Evolutionary conservation across 2,797 vertebrate species (phyloP).

Genomic region (Microchirus variegatus): DNA sequence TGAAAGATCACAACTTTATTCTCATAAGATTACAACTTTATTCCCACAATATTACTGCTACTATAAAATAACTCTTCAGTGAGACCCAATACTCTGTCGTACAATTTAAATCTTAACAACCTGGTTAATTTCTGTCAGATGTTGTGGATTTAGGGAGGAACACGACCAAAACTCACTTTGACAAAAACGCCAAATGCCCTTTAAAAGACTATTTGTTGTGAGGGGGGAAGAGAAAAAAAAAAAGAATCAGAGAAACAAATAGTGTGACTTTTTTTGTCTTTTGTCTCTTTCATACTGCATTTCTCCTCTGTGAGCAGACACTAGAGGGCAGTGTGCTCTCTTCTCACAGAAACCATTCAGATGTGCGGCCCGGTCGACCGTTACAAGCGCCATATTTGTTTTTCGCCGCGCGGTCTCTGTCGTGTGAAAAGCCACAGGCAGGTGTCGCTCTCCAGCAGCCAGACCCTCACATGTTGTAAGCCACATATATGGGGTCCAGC

Average conservation of each 20-base stretch:
- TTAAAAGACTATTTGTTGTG: slow-evolving; percentile 56
- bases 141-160: slow-evolving; percentile 42
- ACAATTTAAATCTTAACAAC: neutral
- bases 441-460: slow-evolving; percentile 6
- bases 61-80: no score
- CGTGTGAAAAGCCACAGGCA: slow-evolving; percentile 80
- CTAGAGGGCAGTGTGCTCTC: slow-evolving; percentile 19
- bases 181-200: slow-evolving; percentile 58
- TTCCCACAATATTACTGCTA: no score
- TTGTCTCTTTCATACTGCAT: slow-evolving; percentile 12
- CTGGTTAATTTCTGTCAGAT: slow-evolving; percentile 47
- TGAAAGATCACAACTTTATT: no score
- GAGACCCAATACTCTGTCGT: no score
- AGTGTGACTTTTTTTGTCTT: slow-evolving; percentile 32
- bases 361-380: neutral
- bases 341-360: slow-evolving; percentile 1
- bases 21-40: no score
- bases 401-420: neutral
- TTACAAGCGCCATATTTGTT: neutral
- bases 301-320: slow-evolving; percentile 11
- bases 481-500: slow-evolving; percentile 96
- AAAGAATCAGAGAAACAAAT: slow-evolving; percentile 33
- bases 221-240: slow-evolving; percentile 45
- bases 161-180: slow-evolving; percentile 46
- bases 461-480: slow-evolving; percentile 92